phyloP scores from a whole-genome alignment of 2,888 invertebrate genomes.

The Xestia xanthographa region DNA sequence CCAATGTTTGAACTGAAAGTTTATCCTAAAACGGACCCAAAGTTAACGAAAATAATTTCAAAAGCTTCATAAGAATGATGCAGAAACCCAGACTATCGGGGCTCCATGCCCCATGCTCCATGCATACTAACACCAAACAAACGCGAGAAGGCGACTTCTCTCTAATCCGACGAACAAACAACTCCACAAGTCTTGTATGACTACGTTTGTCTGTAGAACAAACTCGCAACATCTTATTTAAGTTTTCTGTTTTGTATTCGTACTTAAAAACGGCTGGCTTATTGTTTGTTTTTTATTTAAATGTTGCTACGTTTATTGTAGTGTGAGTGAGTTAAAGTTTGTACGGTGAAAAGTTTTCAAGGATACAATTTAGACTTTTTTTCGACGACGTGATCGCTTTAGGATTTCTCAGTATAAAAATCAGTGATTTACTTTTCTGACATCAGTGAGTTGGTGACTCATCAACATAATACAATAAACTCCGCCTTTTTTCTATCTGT shows the following conservation, averaged over 20 bases:
- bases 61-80: constrained; percentile 34
- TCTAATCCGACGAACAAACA: constrained; percentile 82
- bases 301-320: constrained; percentile 14
- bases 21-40: background rate
- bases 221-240: constrained; percentile 85
- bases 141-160: constrained; percentile 72
- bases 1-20: background rate
- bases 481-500: no score
- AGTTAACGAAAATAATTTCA: constrained; percentile 34
- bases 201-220: constrained; percentile 72
- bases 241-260: constrained; percentile 77
- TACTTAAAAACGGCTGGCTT: constrained; percentile 36
- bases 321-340: constrained; percentile 15
- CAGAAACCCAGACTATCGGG: constrained; percentile 38
- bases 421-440: background rate
- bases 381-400: background rate
- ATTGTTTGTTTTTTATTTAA: constrained; percentile 44
- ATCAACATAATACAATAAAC: no score
- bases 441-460: background rate
- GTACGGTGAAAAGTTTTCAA: constrained; percentile 3
- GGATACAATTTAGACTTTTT: background rate
- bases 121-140: constrained; percentile 83
- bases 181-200: constrained; percentile 44
- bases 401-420: background rate
- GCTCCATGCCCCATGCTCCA: constrained; percentile 74